Base-by-base conservation (phyloP, 2,888 invertebrate species). In the Cylindroiulus punctatus region DNA sequence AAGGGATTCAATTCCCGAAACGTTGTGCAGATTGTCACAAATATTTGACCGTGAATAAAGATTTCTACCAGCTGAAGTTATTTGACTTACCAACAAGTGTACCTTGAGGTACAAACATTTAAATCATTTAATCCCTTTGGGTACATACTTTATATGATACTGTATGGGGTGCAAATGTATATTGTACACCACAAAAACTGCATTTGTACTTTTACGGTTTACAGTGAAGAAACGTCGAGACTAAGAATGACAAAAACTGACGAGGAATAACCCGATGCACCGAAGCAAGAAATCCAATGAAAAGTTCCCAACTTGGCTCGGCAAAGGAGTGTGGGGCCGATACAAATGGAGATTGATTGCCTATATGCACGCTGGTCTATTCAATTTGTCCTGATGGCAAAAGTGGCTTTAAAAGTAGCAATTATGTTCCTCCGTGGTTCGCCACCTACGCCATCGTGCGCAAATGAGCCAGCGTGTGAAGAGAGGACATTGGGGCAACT, bases 261-360 rank as follows among this genome's bases (percentile, higher is more conserved):
- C 52, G 52, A 4, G 19, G 4, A 52, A 17, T 19, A 52, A 52
- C 47, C 17, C 19, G 19, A 1, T n/a, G 19, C 5, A 52, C 19
- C 19, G 52, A 52, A 52, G 52, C 1, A 36, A 36, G 19, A 52
- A 52, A 52, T n/a, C 19, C 19, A 52, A 52, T 52, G 52, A 52
- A 19, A 19, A 19, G 19, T 17, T 17, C 3, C 36, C 7, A 36
- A 36, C 3, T 36, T 36, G 36, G 36, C 3, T 36, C 36, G 2
- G 36, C 7, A 36, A 36, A 36, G 36, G 36, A 36, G 36, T 36
- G 2, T 52, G 19, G 52, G 52, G 4, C 52, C 19, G 52, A 0
- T 19, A 52, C 52, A 52, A 52, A 52, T 52, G 52, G 52, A 52
- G 52, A 52, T 52, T 52, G 52, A 52, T 52, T 52, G 52, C 52